phyloP scores from a whole-genome alignment of 2,797 vertebrate species.

The Neosilurus hyrtlii region DNA sequence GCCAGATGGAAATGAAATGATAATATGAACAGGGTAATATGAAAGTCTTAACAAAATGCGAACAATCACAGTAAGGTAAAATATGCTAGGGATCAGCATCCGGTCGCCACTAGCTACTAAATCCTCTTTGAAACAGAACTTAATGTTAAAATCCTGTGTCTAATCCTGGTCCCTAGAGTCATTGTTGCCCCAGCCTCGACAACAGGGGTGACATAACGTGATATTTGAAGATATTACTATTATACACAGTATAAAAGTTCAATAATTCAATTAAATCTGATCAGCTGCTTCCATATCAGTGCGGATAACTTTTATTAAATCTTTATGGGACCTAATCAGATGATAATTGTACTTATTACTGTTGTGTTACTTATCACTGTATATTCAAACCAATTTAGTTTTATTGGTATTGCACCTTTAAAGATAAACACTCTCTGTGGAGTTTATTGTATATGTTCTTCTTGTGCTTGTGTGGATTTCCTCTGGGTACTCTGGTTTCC shows the following conservation, averaged over 20 bases:
- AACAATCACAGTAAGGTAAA: background rate
- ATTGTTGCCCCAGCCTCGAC: background rate
- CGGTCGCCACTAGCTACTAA: slow-evolving; percentile 54
- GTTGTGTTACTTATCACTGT: too few relatives aligned
- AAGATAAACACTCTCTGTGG: background rate
- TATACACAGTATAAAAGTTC: background rate
- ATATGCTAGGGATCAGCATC: slow-evolving; percentile 45
- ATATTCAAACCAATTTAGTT: background rate
- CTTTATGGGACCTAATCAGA: too few relatives aligned
- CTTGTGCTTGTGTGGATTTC: too few relatives aligned
- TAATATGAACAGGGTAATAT: background rate
- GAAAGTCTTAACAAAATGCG: too few relatives aligned
- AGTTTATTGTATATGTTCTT: too few relatives aligned
- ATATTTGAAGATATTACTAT: background rate
- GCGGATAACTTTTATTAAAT: background rate
- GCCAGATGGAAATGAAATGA: background rate
- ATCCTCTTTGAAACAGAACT: slow-evolving; percentile 64
- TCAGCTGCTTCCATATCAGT: background rate
- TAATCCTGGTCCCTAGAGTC: slow-evolving; percentile 49
- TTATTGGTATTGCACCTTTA: background rate
- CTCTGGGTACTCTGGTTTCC: too few relatives aligned
- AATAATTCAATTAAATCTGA: background rate
- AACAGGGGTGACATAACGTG: background rate
- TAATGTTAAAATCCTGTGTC: slow-evolving; percentile 58
- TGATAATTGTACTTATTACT: too few relatives aligned